Base-by-base conservation (phyloP, 2,113 vertebrate species). In the Eulacestoma nigropectus region DNA sequence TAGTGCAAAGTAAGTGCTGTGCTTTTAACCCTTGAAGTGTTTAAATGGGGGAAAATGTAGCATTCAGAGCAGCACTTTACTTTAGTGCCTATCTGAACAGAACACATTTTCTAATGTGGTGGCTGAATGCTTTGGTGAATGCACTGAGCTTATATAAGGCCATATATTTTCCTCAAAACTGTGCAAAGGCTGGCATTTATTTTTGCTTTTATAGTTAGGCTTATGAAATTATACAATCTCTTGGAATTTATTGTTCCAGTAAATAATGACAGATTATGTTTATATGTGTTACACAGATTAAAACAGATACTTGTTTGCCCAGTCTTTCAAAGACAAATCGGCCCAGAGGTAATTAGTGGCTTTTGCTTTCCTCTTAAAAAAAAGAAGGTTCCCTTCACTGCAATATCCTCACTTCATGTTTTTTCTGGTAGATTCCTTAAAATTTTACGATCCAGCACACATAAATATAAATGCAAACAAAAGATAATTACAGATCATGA, bases 21-120 rank as follows among this genome's bases (percentile, higher is more conserved):
- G 80, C 77, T 94, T 94, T 95, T 94, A 96, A 97, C 81, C 92
- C 79, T 89, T 81, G 39, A 65, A 89, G 60, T 77, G 64, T 87
- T 81, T 94, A 96, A 95, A 72, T 68, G 76, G 55, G 29, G 18
- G 1, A 6, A 82, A 86, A 86, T 6, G 14, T 8, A 70, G 52
- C 35, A 63, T 70, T 76, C 35, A 80, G 59, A 77, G 53, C 5
- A 64, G 55, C 35, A 46, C 42, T 84, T 89, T 33, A 82, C 47
- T n/a, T 49, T 3, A 90, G 42, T 50, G 69, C 67, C 29, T n/a
- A 9, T 42, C 37, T 53, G 26, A 89, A 81, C 13, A 42, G 50
- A 64, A 18, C 10, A 49, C 12, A 19, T 64, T 91, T 87, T 85
- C 32, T 83, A 41, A 63, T 42, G 67, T 2, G 3, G 21, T 59